These are phyloP conservation scores for Platypus cylindrus DNA, from an alignment of 2,888 invertebrate species.

Conservation along the genomic window DNA sequence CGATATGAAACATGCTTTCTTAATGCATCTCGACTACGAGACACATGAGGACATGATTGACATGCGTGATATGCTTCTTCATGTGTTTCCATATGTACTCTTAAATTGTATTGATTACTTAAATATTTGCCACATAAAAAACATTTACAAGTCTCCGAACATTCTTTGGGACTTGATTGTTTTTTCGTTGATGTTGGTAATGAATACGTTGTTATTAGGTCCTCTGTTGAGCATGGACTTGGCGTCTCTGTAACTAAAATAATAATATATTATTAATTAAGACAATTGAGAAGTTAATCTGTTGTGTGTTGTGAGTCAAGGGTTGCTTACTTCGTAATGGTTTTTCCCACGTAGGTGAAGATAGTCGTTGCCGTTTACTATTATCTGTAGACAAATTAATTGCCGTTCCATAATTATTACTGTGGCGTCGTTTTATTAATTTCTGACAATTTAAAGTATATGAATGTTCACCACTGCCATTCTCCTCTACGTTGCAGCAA, in stretches of 20 bases:
- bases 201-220: conserved; percentile 6
- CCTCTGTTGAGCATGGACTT: conserved; percentile 16
- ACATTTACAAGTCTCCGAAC: conserved; percentile 43
- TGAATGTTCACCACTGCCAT: no score
- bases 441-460: no score
- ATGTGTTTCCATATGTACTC: conserved; percentile 85
- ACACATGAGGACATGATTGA: conserved; percentile 76
- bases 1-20: conserved; percentile 81
- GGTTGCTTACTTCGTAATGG: conserved; percentile 12
- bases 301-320: no score
- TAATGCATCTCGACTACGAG: conserved; percentile 73
- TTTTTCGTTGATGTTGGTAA: conserved; percentile 6
- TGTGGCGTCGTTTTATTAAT: no score
- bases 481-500: no score
- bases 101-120: conserved; percentile 80
- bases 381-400: conserved; percentile 16
- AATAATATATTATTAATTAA: conserved; percentile 2
- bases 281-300: background rate
- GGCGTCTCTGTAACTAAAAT: conserved; percentile 12
- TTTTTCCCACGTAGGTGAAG: conserved; percentile 15
- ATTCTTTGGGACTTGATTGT: conserved; percentile 20
- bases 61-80: conserved; percentile 81
- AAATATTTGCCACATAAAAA: conserved; percentile 77
- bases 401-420: conserved; percentile 9
- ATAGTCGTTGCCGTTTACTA: conserved; percentile 7